Percentiles rank a stretch among this genome's conserved stretches.
These are phyloP conservation scores for Drosophila sordidapex DNA, from an alignment of 2,888 invertebrate species.

Conservation along the genomic window DNA sequence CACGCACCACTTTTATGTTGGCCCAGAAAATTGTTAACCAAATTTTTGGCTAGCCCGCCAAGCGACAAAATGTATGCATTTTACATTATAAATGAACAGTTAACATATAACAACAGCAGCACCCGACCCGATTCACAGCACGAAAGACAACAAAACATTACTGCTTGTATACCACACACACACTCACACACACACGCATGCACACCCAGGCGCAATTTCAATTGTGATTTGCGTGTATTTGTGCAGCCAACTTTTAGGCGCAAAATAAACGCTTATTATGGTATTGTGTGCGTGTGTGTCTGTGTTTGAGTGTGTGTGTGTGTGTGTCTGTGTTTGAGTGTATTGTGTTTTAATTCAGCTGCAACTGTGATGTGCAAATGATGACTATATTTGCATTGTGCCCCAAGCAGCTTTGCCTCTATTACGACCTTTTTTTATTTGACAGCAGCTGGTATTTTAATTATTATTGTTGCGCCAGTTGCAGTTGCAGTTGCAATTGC, in stretches of 20 bases:
- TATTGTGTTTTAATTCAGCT: constrained; percentile 36
- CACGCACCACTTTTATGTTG: constrained; percentile 65
- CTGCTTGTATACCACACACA: constrained; percentile 13
- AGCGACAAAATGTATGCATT: constrained; percentile 71
- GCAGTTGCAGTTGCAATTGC: constrained; percentile 1
- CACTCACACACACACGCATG: not conserved
- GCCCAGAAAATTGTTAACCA: constrained; percentile 73
- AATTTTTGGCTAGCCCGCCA: constrained; percentile 61
- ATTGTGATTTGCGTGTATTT: constrained; percentile 44
- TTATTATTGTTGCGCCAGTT: constrained; percentile 53
- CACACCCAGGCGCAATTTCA: constrained; percentile 6
- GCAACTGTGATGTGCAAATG: constrained; percentile 46
- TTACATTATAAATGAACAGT: constrained; percentile 63
- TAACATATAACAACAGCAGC: constrained; percentile 38
- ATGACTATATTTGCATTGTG: constrained; percentile 42
- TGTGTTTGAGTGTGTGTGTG: constrained; percentile 7
- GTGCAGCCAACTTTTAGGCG: constrained; percentile 66
- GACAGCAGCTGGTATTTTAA: constrained; percentile 56
- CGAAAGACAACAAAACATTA: constrained; percentile 18
- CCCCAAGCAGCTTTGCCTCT: constrained; percentile 36
- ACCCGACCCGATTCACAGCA: constrained; percentile 9
- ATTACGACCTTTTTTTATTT: constrained; percentile 27
- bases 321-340: constrained; percentile 1
- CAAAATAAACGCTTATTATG: constrained; percentile 65
- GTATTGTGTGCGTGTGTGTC: constrained; percentile 10